Base-by-base conservation (phyloP, 2,888 invertebrate species). In the Melikaiella ostensackeni region DNA sequence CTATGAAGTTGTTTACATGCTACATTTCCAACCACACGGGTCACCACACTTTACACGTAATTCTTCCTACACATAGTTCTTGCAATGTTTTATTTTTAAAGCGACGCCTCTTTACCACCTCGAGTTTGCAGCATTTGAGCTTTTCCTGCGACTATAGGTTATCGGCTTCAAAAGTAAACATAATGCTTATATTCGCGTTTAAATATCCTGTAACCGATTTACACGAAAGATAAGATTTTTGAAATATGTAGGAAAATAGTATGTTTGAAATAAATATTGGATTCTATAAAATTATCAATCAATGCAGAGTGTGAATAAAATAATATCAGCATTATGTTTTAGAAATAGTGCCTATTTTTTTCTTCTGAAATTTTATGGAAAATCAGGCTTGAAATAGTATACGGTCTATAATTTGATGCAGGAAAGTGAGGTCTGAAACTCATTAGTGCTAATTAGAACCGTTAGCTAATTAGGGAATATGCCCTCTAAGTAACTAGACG, bases 361-460 rank as follows among this genome's bases (percentile, higher is more conserved):
- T 46, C 2, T n/a, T 7, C 11, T 13, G 3, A 19, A 46, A 46
- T n/a, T 46, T 64, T 42, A 13, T 24, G 16, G 1, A 42, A 38
- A 38, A 42, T 24, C n/a, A 66, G 5, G n/a, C 16, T 19, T 24
- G 33, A 64, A 46, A 21, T 9, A 21, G 63, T 63, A 16, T 16
- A 50, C 1, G 27, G 27, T 27, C 19, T 70, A n/a, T n/a, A 50
- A 46, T 50, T 30, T 27, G n/a, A 50, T 74, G 74, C 61, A 74
- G 19, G 19, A 30, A 66, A 75, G 24, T 62, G n/a, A 64, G 61
- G 63, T 63, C 24, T 59, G 75, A 75, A 77, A 63, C 80, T 86
- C 85, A 86, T 86, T 85, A 86, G 78, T 75, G 75, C 80, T 85
- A 85, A 86, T 86, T 85, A 86, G 81, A 75, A 42, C 76, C 76